Evolutionary conservation across 2,797 vertebrate species (phyloP).

Genomic region (Chelmon rostratus): DNA sequence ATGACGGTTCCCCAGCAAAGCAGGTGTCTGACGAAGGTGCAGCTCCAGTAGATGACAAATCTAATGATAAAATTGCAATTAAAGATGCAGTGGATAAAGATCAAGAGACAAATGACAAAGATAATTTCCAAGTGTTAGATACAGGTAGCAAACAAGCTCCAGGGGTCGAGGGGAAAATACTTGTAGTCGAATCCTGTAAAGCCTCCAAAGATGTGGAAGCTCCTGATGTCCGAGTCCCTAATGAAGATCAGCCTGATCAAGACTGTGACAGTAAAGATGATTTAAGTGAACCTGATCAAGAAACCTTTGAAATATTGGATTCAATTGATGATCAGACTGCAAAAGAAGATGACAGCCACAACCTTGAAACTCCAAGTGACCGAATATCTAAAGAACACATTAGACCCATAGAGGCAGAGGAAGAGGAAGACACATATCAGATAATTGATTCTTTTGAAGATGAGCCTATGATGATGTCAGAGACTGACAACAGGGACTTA

Average conservation of each 20-base stretch:
- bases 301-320: conserved; percentile 63
- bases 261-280: neutral
- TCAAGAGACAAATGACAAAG: neutral
- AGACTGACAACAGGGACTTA: conserved; percentile 7
- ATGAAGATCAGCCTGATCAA: conserved; percentile 16
- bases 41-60: neutral
- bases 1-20: neutral
- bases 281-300: conserved; percentile 15
- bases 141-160: too few species aligned
- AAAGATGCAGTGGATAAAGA: neutral
- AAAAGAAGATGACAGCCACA: conserved; percentile 11
- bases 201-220: neutral
- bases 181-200: neutral
- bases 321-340: conserved; percentile 49
- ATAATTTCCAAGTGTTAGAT: neutral
- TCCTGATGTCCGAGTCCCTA: neutral
- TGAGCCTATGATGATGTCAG: neutral
- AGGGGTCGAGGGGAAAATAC: neutral
- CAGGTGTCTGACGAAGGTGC: neutral
- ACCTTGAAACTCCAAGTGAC: neutral
- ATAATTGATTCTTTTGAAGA: conserved; percentile 51
- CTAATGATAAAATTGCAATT: neutral
- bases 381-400: neutral
- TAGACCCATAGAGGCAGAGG: neutral
- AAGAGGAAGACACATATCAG: too few species aligned